Evolutionary conservation across 1,140 invertebrate species (phyloP).

Genomic region (Centruroides vittatus): DNA sequence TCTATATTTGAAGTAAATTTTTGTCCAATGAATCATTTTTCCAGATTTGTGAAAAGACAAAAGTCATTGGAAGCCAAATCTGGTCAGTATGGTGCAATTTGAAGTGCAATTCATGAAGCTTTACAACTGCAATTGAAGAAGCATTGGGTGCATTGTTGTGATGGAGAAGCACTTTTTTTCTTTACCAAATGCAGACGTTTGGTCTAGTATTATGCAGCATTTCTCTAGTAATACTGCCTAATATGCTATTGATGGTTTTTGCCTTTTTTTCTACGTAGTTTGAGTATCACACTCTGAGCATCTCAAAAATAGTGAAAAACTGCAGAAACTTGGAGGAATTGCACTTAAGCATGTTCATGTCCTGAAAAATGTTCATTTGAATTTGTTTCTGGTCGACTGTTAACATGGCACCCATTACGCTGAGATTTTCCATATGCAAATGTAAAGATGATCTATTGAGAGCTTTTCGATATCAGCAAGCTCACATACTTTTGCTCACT

Average conservation of each 20-base stretch:
- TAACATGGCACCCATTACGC: not conserved
- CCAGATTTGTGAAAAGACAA: no score
- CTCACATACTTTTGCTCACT: no score
- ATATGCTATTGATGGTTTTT: conserved; percentile 14
- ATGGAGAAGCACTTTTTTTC: conserved; percentile 5
- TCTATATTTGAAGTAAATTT: no score
- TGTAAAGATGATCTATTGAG: no score
- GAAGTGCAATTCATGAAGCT: not conserved
- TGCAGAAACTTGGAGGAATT: no score
- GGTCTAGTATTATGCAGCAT: not conserved
- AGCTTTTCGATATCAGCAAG: no score
- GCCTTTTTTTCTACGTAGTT: conserved; percentile 16
- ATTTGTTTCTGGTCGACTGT: not conserved
- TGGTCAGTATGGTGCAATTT: conserved; percentile 21
- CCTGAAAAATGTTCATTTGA: not conserved
- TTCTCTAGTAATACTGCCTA: conserved; percentile 11
- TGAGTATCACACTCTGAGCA: conserved; percentile 16
- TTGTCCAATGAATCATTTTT: no score
- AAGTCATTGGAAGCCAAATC: conserved; percentile 25
- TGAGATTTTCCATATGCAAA: not conserved
- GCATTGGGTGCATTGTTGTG: conserved; percentile 1
- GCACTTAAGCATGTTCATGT: conserved; percentile 14
- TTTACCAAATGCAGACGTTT: not conserved
- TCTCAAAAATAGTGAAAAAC: no score
- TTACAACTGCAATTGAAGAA: not conserved